phyloP scores from a whole-genome alignment of 2,888 invertebrate species.

The Ophioninae sp. region DNA sequence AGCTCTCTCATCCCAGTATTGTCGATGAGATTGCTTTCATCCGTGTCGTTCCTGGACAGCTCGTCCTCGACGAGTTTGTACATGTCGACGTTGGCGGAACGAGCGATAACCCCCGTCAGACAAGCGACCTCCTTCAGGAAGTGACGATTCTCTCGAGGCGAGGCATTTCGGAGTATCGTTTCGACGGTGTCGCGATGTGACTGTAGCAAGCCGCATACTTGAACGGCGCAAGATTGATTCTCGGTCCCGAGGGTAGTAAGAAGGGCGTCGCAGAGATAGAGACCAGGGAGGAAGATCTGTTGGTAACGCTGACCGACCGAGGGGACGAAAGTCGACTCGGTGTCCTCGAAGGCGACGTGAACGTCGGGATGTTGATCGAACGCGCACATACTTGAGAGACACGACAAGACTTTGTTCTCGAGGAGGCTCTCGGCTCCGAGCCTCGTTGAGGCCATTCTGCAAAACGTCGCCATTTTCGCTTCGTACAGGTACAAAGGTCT shows the following conservation, averaged over 20 bases:
- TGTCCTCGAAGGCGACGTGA: slow-evolving; percentile 74
- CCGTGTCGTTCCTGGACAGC: slow-evolving; percentile 68
- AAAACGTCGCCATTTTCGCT: slow-evolving; percentile 91
- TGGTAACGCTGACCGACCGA: slow-evolving; percentile 88
- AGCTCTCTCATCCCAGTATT: slow-evolving; percentile 77
- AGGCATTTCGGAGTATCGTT: slow-evolving; percentile 87
- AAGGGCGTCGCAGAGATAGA: slow-evolving; percentile 91
- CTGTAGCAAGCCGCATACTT: slow-evolving; percentile 90
- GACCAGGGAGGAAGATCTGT: slow-evolving; percentile 91
- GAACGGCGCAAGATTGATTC: slow-evolving; percentile 91
- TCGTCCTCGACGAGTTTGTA: slow-evolving; percentile 78
- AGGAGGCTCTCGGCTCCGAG: slow-evolving; percentile 86
- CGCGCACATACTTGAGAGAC: slow-evolving; percentile 87
- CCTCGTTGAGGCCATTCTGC: slow-evolving; percentile 86
- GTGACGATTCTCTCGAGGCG: slow-evolving; percentile 85
- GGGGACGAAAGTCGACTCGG: slow-evolving; percentile 83
- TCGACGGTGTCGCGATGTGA: slow-evolving; percentile 92
- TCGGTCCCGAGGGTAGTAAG: slow-evolving; percentile 91
- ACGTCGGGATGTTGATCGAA: slow-evolving; percentile 89
- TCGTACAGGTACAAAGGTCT: slow-evolving; percentile 93
- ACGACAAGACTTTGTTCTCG: slow-evolving; percentile 84
- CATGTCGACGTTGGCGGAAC: slow-evolving; percentile 84
- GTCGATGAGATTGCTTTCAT: slow-evolving; percentile 70
- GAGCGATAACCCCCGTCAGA: slow-evolving; percentile 88
- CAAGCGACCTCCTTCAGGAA: slow-evolving; percentile 89